Base-by-base conservation (phyloP, 2,888 invertebrate genomes). In the Cerastis rubricosa region DNA sequence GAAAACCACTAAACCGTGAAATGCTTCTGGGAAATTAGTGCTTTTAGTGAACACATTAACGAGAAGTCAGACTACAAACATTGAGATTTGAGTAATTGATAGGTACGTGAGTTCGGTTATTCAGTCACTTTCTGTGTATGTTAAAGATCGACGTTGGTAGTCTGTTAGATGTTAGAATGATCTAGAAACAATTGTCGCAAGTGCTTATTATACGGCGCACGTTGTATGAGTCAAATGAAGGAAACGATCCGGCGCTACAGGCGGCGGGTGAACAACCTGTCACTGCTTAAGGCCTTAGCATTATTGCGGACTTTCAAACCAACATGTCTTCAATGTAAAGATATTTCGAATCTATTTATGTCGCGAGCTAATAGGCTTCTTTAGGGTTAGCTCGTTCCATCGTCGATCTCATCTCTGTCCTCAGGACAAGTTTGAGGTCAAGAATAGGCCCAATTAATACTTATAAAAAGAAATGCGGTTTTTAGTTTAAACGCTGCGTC, bases 161-260 rank as follows among this genome's bases (percentile, higher is more conserved):
- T 59, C n/a, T 51, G 59, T 72, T 70, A 64, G 69, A 83, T 83
- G 47, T 83, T 64, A 80, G 64, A 76, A 86, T 84, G 86, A 76
- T 73, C 84, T 86, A 83, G 83, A 77, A 84, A 74, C 86, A 86
- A 86, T 84, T 84, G 86, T 80, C 59, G 64, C 83, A 74, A 70
- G 72, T 76, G 72, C 69, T 86, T 86, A 86, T 77, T 87, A 86
- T 87, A 81, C 86, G 9, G 71, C 68, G 84, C 88, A 84, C 86
- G 81, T 68, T 71, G 81, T 78, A 67, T 77, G 86, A 86, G 75
- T 86, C 86, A 86, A 81, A 83, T 84, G 75, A 81, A 81, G 83
- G 85, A 83, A 83, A 71, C 85, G 85, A 57, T 69, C 78, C 77
- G 78, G 78, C 77, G 86, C 83, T 83, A 73, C 81, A 83, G 57